Conservation (phyloP, 2,113 vertebrate species). For the Tragelaphus buxtoni region DNA sequence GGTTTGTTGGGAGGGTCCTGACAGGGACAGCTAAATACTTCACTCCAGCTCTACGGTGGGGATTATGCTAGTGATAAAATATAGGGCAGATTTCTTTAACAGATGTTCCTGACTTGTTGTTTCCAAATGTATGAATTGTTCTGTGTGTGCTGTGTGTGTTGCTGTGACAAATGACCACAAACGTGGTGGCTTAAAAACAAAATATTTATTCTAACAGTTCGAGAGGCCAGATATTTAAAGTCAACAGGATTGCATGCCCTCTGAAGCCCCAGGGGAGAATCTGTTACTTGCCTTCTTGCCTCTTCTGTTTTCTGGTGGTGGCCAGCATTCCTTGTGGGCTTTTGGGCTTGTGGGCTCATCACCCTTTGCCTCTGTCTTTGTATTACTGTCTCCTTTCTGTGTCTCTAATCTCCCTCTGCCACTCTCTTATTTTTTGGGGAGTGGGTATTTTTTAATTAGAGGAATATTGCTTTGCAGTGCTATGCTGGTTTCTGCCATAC, state of each 20-base stretch:
- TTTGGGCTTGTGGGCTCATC: not conserved
- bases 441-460: not conserved
- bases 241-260: not conserved
- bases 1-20: not conserved
- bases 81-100: not conserved
- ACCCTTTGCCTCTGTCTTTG: not conserved
- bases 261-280: not conserved
- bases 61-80: not conserved
- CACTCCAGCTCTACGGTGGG: fast-evolving
- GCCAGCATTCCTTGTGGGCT: not conserved
- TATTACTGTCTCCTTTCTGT: not conserved
- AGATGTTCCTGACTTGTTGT: not conserved
- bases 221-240: not conserved
- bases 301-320: not conserved
- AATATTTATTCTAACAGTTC: not conserved
- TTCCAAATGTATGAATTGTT: not conserved
- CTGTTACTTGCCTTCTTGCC: not conserved
- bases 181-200: not conserved
- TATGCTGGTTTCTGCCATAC: not conserved
- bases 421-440: not conserved
- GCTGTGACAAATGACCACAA: not conserved
- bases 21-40: not conserved
- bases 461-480: not conserved
- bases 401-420: not conserved
- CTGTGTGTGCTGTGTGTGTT: not conserved